Evolutionary conservation across 2,888 invertebrate species (phyloP).

Genomic region (Eupithecia dodoneata): DNA sequence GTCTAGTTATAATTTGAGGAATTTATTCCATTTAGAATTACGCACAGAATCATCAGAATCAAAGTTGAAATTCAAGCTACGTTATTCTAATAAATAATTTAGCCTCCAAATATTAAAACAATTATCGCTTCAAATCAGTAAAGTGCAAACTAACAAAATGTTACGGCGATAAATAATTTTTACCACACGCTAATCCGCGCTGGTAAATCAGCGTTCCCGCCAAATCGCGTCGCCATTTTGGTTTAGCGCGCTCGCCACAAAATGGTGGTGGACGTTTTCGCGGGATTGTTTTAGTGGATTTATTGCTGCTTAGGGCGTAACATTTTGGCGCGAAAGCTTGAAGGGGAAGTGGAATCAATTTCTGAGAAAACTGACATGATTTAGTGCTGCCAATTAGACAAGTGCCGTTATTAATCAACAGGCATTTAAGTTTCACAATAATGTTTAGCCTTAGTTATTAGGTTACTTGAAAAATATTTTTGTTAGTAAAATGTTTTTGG

Average conservation of each 20-base stretch:
- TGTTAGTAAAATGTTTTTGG: no score
- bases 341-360: conserved; percentile 20
- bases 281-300: conserved; percentile 42
- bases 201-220: conserved; percentile 48
- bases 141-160: conserved; percentile 21
- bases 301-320: conserved; percentile 25
- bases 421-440: neutral
- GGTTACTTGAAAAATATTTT: no score
- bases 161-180: conserved; percentile 43
- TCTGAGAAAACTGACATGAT: conserved; percentile 18
- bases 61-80: neutral
- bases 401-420: neutral
- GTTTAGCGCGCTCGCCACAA: conserved; percentile 57
- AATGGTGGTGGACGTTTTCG: conserved; percentile 65
- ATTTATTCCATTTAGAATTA: neutral
- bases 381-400: conserved; percentile 5
- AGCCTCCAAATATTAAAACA: neutral
- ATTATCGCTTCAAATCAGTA: neutral
- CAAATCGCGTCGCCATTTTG: conserved; percentile 61
- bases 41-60: neutral
- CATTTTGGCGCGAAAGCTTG: conserved; percentile 18
- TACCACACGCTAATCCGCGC: conserved; percentile 44
- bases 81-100: neutral
- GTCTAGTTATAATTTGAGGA: neutral
- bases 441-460: no score